Evolutionary conservation across 2,113 vertebrate genomes (phyloP).

Genomic region (Gadus macrocephalus): DNA sequence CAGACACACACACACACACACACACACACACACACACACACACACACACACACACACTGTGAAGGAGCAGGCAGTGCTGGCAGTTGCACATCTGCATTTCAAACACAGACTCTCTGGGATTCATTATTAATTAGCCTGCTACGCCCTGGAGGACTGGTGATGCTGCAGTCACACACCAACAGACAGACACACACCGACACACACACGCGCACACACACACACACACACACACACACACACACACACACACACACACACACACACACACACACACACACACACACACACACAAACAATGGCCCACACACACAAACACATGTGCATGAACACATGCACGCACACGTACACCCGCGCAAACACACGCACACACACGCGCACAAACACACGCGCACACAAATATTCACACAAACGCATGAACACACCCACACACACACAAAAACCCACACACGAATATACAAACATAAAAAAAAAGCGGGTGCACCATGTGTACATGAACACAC

Average conservation of each 20-base stretch:
- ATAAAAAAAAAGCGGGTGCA: background rate
- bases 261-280: slow-evolving; percentile 7
- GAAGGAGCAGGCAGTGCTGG: slow-evolving; percentile 88
- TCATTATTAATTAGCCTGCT: slow-evolving; percentile 99
- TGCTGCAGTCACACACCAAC: slow-evolving; percentile 75
- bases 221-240: slow-evolving; percentile 12
- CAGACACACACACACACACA: slow-evolving; percentile 32
- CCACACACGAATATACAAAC: no score
- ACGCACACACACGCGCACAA: slow-evolving; percentile 10
- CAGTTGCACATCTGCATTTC: slow-evolving; percentile 99
- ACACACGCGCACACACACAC: background rate
- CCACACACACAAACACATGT: slow-evolving; percentile 16
- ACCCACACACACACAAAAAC: no score
- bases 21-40: slow-evolving; percentile 31
- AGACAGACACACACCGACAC: background rate
- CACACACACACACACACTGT: slow-evolving; percentile 69
- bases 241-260: slow-evolving; percentile 6
- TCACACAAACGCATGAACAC: slow-evolving; percentile 5
- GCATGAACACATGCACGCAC: slow-evolving; percentile 30
- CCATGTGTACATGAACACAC: slow-evolving; percentile 9
- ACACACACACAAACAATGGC: slow-evolving; percentile 17
- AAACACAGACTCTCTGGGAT: slow-evolving; percentile 97
- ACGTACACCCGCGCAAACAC: slow-evolving; percentile 18
- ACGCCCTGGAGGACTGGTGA: slow-evolving; percentile 94
- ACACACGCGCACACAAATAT: slow-evolving; percentile 2